Evolutionary conservation across 2,888 invertebrate species (phyloP).

Genomic region (Eupeodes luniger): DNA sequence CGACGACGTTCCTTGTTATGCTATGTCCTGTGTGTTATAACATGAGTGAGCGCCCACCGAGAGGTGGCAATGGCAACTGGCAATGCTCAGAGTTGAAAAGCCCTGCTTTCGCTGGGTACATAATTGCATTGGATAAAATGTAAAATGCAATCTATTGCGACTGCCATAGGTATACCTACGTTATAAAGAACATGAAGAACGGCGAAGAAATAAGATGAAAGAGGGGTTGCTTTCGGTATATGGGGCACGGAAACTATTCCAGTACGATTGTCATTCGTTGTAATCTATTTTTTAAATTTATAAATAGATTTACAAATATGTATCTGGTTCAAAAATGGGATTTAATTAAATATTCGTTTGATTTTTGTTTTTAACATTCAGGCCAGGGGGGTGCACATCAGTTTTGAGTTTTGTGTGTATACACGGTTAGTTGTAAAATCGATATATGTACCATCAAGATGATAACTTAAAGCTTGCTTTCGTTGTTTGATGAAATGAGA

Average conservation of each 20-base stretch:
- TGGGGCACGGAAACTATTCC: slow-evolving; percentile 68
- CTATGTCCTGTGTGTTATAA: slow-evolving; percentile 36
- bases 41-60: slow-evolving; percentile 5
- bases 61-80: not conserved
- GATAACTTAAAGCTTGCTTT: slow-evolving; percentile 57
- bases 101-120: slow-evolving; percentile 49
- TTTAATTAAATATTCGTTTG: slow-evolving; percentile 23
- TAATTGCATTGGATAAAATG: slow-evolving; percentile 71
- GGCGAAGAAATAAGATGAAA: not conserved
- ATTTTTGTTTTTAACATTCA: not conserved
- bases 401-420: slow-evolving; percentile 37
- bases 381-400: not conserved
- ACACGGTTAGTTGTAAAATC: slow-evolving; percentile 64
- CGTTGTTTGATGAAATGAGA: slow-evolving; percentile 41
- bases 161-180: not conserved
- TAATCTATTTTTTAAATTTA: slow-evolving; percentile 20
- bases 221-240: slow-evolving; percentile 35
- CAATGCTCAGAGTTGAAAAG: slow-evolving; percentile 10
- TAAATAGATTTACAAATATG: slow-evolving; percentile 38
- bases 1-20: slow-evolving; percentile 25
- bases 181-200: no score
- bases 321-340: slow-evolving; percentile 44
- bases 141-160: slow-evolving; percentile 54
- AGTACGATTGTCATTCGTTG: slow-evolving; percentile 30
- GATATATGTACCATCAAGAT: slow-evolving; percentile 46